Evolutionary conservation across 2,888 invertebrate species (phyloP), one percentile per base, ranked within the genome.

Genomic region (Eucera pruinosa): DNA sequence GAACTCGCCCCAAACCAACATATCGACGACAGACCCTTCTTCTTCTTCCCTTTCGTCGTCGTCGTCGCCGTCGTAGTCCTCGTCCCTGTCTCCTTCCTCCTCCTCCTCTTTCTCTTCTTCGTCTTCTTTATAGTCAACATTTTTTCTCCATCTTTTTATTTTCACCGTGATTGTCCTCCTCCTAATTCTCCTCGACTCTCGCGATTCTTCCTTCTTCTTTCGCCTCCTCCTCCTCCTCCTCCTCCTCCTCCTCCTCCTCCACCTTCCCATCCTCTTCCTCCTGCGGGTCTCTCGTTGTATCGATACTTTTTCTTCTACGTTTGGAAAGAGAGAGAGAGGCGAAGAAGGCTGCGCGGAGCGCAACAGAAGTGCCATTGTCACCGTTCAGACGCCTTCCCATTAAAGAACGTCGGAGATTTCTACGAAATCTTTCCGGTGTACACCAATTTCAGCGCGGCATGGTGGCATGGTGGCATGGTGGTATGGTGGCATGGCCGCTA

Each of bases 391-490:
- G 68, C 70, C 67, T 61, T 9, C 68, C 64, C 71, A 67, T 66
- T 67, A 61, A 66, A 57, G 80, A 55, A 75, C 81, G 71, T 71
- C 71, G 50, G 43, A 48, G 60, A 72, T 85, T 85, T 85, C 85
- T 69, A 71, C 85, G 85, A 85, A 85, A 86, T 84, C 81, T 78
- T 80, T 62, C 76, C 66, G 58, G 48, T 58, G 78, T 84, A 86
- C 86, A 67, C 80, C 80, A 85, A 85, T 85, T 85, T 85, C 81
- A 72, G 80, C 64, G 76, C 74, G 85, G 81, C 69, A 68, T 55
- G 70, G 82, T 86, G 86, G 80, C 77, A 84, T 57, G 62, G 86
- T 80, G 82, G 86, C 82, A n/a, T n/a, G n/a, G 76, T 72, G 85
- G 81, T 67, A 68, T 55, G 70, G 82, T 86, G 86, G 80, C 77